Evolutionary conservation across 2,888 invertebrate genomes (phyloP).

Genomic region (Dendrolimus houi): DNA sequence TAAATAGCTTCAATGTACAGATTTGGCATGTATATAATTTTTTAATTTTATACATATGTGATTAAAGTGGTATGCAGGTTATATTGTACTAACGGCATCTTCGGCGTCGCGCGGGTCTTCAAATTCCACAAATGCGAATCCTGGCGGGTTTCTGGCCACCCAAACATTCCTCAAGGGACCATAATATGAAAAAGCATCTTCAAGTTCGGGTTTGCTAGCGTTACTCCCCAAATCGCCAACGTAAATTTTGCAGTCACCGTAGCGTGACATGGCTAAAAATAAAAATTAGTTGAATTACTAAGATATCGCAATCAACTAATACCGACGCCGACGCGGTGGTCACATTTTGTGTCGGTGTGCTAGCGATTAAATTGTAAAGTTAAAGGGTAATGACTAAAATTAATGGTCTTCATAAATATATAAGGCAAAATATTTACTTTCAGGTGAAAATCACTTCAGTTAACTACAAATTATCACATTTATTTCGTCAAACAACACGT

Average conservation of each 20-base stretch:
- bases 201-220: conserved; percentile 94
- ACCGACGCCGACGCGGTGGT: background rate
- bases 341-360: background rate
- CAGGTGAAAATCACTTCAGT: background rate
- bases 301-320: conserved; percentile 1
- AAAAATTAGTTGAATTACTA: conserved; percentile 1
- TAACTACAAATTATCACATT: background rate
- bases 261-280: conserved; percentile 80
- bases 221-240: conserved; percentile 95
- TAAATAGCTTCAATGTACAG: no score
- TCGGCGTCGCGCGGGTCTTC: conserved; percentile 95
- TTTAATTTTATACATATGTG: no score
- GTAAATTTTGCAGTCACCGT: conserved; percentile 95
- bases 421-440: background rate
- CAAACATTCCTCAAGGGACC: conserved; percentile 95
- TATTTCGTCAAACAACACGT: background rate
- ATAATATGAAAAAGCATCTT: conserved; percentile 94
- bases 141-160: conserved; percentile 98
- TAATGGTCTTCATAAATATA: background rate
- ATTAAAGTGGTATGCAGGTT: no score
- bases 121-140: conserved; percentile 96
- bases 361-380: no score
- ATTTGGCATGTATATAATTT: no score
- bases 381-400: no score
- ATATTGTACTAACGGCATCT: conserved; percentile 82